Conservation (phyloP, 2,797 vertebrate genomes). For the Mastacembelus armatus region DNA sequence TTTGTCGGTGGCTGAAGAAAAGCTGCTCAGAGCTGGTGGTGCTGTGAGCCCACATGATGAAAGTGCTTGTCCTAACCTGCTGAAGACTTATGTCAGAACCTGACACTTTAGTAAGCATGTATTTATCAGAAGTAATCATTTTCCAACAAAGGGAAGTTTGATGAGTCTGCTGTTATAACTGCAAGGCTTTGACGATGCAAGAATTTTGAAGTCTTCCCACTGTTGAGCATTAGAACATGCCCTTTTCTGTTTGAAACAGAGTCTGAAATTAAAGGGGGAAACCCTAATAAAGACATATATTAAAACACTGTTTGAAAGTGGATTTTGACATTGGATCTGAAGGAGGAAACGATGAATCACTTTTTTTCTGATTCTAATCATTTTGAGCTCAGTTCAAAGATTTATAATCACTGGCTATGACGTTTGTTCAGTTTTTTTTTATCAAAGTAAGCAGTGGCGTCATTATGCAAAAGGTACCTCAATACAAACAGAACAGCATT, state of each 20-base stretch:
- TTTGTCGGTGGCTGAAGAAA: conserved; percentile 61
- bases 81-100: conserved; percentile 37
- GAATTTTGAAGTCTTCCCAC: conserved; percentile 2
- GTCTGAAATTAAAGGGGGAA: neutral
- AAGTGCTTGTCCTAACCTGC: conserved; percentile 47
- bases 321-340: too few species aligned
- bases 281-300: too few species aligned
- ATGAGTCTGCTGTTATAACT: conserved; percentile 1
- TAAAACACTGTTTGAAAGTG: neutral
- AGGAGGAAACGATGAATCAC: too few species aligned
- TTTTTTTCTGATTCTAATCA: too few species aligned
- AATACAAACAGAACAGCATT: too few species aligned
- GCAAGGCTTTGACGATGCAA: neutral
- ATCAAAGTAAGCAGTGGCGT: too few species aligned
- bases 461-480: too few species aligned
- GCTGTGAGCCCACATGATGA: conserved; percentile 54
- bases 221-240: neutral
- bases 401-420: too few species aligned
- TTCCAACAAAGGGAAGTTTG: neutral
- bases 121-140: conserved; percentile 6
- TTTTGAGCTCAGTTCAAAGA: too few species aligned
- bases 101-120: conserved; percentile 38
- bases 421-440: too few species aligned
- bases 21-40: conserved; percentile 58
- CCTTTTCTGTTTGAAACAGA: neutral